These are phyloP conservation scores for Pterocles orientalis DNA, from an alignment of 2,113 vertebrate genomes.

Conservation along the genomic window DNA sequence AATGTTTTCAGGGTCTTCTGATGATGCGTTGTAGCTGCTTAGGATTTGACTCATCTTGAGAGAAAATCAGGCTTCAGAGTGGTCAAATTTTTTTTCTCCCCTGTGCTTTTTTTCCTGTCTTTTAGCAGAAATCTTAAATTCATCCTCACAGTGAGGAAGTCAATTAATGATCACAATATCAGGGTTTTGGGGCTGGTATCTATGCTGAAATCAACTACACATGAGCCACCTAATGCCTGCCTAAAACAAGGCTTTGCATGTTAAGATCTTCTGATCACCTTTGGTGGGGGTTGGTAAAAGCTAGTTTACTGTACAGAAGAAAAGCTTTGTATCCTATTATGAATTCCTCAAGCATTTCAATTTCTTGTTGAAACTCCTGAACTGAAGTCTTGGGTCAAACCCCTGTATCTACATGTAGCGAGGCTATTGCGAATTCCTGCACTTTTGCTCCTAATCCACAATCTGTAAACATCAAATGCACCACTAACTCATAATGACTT, in stretches of 20 bases:
- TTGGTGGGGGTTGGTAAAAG: not conserved
- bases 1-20: not conserved
- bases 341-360: not conserved
- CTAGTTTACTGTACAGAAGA: not conserved
- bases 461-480: slow-evolving; percentile 38
- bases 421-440: not conserved
- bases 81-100: not conserved
- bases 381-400: not conserved
- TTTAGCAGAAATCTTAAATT: not conserved
- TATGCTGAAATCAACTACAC: not conserved
- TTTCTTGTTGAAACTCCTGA: not conserved
- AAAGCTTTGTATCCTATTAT: not conserved
- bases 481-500: slow-evolving; percentile 45
- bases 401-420: fast-evolving
- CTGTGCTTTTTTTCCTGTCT: not conserved
- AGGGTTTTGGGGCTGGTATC: not conserved
- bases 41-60: not conserved
- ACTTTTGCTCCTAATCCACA: slow-evolving; percentile 3
- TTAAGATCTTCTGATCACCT: not conserved
- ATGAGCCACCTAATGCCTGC: not conserved
- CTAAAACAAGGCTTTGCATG: not conserved
- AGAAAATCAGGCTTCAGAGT: not conserved
- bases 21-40: not conserved
- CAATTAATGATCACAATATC: not conserved
- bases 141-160: not conserved